Evolutionary conservation across 2,888 invertebrate genomes (phyloP).

Genomic region (Parnassius glacialis): DNA sequence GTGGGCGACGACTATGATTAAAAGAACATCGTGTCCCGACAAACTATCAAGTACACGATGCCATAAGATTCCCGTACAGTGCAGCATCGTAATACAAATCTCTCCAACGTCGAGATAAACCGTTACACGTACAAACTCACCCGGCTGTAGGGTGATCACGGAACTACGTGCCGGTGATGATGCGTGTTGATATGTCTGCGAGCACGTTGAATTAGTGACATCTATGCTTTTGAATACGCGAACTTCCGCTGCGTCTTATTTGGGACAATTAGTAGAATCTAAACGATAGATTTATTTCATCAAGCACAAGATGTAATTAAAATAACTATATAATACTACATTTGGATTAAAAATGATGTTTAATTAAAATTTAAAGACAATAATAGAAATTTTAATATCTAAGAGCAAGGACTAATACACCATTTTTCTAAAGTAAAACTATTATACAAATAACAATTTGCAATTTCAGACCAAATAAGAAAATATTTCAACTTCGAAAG

Average conservation of each 20-base stretch:
- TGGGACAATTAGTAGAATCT: too few species aligned
- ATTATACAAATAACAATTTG: too few species aligned
- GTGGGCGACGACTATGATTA: neutral
- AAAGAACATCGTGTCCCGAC: neutral
- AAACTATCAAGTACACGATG: slow-evolving; percentile 12
- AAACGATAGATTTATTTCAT: too few species aligned
- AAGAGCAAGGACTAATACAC: too few species aligned
- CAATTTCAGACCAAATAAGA: too few species aligned
- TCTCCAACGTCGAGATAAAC: slow-evolving; percentile 22
- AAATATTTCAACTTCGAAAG: too few species aligned
- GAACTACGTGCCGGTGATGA: slow-evolving; percentile 54
- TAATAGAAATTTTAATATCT: too few species aligned
- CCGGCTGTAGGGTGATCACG: slow-evolving; percentile 32
- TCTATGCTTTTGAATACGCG: slow-evolving; percentile 15
- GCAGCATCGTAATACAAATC: slow-evolving; percentile 4
- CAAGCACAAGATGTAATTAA: too few species aligned
- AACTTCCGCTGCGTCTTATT: neutral
- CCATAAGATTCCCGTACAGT: slow-evolving; percentile 1
- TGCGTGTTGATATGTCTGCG: slow-evolving; percentile 50
- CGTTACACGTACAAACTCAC: slow-evolving; percentile 24
- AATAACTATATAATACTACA: too few species aligned
- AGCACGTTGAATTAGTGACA: slow-evolving; percentile 4
- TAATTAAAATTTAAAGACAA: too few species aligned
- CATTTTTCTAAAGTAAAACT: too few species aligned
- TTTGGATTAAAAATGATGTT: too few species aligned